Base-by-base conservation (phyloP, 2,113 vertebrate species). In the Zosterops lateralis region DNA sequence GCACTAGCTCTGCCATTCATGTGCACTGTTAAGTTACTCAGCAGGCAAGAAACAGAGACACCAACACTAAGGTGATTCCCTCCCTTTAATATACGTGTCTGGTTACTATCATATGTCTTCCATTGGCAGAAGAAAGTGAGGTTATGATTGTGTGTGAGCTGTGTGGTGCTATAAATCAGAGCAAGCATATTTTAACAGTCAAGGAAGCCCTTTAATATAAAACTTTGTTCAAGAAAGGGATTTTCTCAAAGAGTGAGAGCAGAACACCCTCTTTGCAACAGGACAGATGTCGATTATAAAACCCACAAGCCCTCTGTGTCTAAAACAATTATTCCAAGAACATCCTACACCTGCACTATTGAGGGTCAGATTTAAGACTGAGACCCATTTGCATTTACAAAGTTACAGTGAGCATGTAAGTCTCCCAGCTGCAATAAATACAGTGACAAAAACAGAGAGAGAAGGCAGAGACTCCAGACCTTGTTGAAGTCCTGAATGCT, bases 391-490 rank as follows among this genome's bases (percentile, higher is more conserved):
- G 60, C 64, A 73, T 53, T 56, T 61, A 81, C 44, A 28, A 42
- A 64, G 28, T 26, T 84, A 64, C 22, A 50, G 58, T 31, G 24
- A 58, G 56, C 57, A 42, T 14, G 28, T 45, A 57, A 68, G 36
- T 34, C 40, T 76, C 48, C 14, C 31, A 72, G 56, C n/a, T 84
- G 61, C 65, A 82, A 24, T n/a, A 86, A 81, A 67, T 36, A 80
- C 3, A 67, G 22, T 36, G 47, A 38, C 45, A 79, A 70, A 64
- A 87, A 65, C 7, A 82, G 0, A 4, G 61, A 45, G 34, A 79
- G 53, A 72, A 92, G 29, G 44, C 62, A 92, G 31, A 79, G 51
- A 66, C 32, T 87, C 64, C 54, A 91, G 51, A 58, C 62, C 84
- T 73, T 66, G 51, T 20, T 70, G n/a, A 83, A 71, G 34, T 70